Evolutionary conservation across 2,113 vertebrate species (phyloP).

Genomic region (Eolophus roseicapilla): DNA sequence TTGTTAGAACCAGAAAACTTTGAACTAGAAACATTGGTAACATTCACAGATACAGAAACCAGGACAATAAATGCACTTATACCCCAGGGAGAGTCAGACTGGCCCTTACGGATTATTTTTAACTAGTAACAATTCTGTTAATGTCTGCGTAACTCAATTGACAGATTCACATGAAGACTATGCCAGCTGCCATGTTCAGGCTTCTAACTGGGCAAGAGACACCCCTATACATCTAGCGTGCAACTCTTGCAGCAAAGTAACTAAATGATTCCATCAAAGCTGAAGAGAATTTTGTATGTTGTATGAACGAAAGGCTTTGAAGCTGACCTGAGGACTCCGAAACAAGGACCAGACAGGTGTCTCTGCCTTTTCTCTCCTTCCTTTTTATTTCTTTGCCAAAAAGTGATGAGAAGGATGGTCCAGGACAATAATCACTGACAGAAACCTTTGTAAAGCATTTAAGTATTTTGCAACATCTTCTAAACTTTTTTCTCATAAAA

Average conservation of each 20-base stretch:
- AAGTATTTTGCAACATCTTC: constrained; percentile 69
- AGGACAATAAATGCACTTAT: neutral
- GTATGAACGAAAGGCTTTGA: constrained; percentile 45
- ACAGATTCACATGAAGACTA: constrained; percentile 99
- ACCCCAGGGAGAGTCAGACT: neutral
- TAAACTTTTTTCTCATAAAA: constrained; percentile 45
- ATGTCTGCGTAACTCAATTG: neutral
- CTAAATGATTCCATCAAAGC: neutral
- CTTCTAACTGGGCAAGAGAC: constrained; percentile 99
- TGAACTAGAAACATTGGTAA: neutral
- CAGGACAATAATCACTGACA: constrained; percentile 54
- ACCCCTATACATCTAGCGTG: constrained; percentile 90
- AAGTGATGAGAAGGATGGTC: constrained; percentile 50
- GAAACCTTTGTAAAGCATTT: constrained; percentile 50
- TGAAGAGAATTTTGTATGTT: constrained; percentile 60
- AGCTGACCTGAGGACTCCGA: constrained; percentile 34
- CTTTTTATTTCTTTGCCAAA: constrained; percentile 57
- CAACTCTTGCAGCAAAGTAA: neutral
- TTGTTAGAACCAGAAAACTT: neutral
- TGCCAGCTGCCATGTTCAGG: constrained; percentile 99
- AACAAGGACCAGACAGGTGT: constrained; percentile 48
- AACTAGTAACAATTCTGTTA: neutral
- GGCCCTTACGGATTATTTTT: neutral
- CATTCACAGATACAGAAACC: neutral
- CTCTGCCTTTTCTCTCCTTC: constrained; percentile 54